These are phyloP conservation scores for Trematocara zebra DNA, from an alignment of 2,113 vertebrate genomes.

Conservation along the genomic window DNA sequence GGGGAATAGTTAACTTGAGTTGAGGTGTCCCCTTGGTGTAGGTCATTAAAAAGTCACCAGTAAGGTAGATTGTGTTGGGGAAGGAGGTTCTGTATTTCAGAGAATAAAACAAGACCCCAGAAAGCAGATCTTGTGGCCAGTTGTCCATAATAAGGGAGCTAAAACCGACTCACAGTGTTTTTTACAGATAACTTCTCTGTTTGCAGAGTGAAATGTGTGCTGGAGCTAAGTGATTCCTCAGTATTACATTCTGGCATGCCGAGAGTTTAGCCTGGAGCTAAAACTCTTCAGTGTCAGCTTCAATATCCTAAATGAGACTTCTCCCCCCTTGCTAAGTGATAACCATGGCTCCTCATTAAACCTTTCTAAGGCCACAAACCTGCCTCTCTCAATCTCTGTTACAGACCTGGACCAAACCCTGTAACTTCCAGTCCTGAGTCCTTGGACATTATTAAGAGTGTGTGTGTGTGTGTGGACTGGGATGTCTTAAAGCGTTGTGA, in stretches of 20 bases:
- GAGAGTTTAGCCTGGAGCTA: not conserved
- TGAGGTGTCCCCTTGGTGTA: not conserved
- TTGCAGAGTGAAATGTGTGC: not conserved
- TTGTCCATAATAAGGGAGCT: not conserved
- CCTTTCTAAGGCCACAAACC: not conserved
- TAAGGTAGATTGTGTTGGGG: not conserved
- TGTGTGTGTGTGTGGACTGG: not conserved
- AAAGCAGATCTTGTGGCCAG: not conserved
- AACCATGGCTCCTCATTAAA: not conserved
- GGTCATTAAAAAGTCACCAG: not conserved
- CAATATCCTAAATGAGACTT: slow-evolving; percentile 13
- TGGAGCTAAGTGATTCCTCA: not conserved
- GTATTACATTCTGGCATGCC: not conserved
- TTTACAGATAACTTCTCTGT: not conserved
- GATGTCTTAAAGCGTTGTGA: slow-evolving; percentile 13
- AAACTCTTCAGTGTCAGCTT: not conserved
- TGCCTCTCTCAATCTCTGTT: not conserved
- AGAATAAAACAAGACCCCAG: not conserved
- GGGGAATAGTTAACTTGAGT: not conserved
- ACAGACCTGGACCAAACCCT: not conserved
- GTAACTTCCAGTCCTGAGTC: not conserved
- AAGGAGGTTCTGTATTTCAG: not conserved
- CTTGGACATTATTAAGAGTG: not conserved
- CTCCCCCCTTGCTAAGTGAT: not conserved
- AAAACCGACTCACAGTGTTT: not conserved